phyloP scores from a whole-genome alignment of 2,113 vertebrate genomes.

The Pluvianellus socialis region DNA sequence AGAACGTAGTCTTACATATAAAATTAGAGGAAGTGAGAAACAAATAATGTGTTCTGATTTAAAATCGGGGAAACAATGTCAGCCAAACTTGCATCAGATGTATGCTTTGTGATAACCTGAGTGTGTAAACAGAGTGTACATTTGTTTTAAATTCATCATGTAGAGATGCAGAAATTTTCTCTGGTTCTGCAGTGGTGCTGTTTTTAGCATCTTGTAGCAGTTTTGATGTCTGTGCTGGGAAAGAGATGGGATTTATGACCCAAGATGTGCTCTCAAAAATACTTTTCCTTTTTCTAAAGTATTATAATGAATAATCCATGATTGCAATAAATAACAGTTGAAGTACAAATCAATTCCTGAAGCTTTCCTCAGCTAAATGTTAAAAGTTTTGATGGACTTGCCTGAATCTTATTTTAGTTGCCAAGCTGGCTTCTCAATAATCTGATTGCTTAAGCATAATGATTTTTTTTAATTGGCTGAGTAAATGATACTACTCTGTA shows the following conservation, averaged over 20 bases:
- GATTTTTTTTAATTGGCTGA: not conserved
- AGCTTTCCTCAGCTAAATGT: not conserved
- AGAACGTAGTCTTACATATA: not conserved
- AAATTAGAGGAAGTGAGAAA: not conserved
- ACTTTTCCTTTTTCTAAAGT: not conserved
- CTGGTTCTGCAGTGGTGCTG: not conserved
- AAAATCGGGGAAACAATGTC: not conserved
- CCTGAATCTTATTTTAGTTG: not conserved
- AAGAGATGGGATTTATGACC: not conserved
- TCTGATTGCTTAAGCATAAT: not conserved
- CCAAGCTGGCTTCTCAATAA: not conserved
- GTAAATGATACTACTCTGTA: not conserved
- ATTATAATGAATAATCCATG: not conserved
- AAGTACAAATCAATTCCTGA: not conserved
- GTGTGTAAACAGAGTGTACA: not conserved
- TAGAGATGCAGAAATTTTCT: not conserved
- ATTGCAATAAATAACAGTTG: not conserved
- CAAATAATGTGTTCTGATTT: not conserved
- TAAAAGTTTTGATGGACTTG: not conserved
- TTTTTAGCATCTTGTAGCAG: not conserved
- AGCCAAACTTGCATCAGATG: not conserved
- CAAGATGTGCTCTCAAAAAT: not conserved
- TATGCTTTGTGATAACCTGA: not conserved
- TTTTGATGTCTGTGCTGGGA: not conserved
- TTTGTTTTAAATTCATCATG: not conserved